Evolutionary conservation across 2,113 vertebrate genomes (phyloP), one percentile per base, ranked within the genome.

Genomic region (Passer domesticus): DNA sequence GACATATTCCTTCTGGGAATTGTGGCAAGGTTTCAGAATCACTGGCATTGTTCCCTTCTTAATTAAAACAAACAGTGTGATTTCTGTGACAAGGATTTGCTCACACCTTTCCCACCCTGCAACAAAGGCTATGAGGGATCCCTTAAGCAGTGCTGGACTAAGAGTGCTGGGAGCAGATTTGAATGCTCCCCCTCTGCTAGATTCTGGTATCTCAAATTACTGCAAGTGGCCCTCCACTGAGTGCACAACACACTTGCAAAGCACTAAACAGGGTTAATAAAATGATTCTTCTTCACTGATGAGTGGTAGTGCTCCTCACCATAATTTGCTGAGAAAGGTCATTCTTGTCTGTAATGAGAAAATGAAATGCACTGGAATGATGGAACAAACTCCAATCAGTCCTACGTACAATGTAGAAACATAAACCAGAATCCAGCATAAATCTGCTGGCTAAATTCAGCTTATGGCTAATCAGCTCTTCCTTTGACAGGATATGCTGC

Each of bases 391-490:
- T 69, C 80, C 78, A 66, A 95, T 87, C 83, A 95, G 95, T 89
- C 62, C 89, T 53, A 37, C 3, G 11, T 87, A 87, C 77, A 79
- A 82, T 58, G 72, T 0, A 66, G 74, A 90, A 95, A 95, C 66
- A 66, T 69, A 94, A 94, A 87, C 70, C 68, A 87, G 69, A 95
- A 93, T 93, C 95, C 85, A 87, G 50, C 46, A 79, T 87, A 96
- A 95, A 97, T 97, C 95, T 96, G 81, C 88, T 86, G 73, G 90
- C 78, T 97, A 95, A 90, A 96, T 96, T 97, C 94, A 85, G 95
- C 94, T 96, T 97, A 95, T 44, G 70, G 94, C 87, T 97, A 96
- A 97, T 97, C 96, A 97, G 87, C 90, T 96, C 94, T 94, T 90
- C 89, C 84, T 96, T 92, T 95, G 96, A 92, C 95, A 95, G 89